Base-by-base conservation (phyloP, 2,797 vertebrate species). In the Prionace glauca region DNA sequence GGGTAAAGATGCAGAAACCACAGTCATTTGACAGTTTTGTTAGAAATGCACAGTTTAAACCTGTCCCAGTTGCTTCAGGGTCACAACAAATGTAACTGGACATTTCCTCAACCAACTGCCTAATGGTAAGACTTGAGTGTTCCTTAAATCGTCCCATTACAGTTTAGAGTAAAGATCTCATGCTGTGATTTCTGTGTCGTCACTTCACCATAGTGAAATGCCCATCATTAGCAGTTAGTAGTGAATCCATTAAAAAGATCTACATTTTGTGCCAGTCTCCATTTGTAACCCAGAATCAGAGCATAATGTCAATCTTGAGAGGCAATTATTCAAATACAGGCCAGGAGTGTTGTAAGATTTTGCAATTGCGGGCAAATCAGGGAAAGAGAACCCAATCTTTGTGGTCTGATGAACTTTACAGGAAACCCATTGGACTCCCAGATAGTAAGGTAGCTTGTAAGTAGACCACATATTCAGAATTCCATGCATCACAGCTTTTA, bases 1-100 rank as follows among this genome's bases (percentile, higher is more conserved):
- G 32, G 36, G 92, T 50, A 94, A 94, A 50, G 62, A 45, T 94
- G 92, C 67, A 45, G 65, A 94, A 45, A 71, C 92, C 36, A 94
- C 92, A 94, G 65, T 9, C 92, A 71, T 94, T 69, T 71, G 65
- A 94, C 36, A 45, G 22, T 41, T 94, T 36, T 41, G 36, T 94
- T 94, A 45, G 91, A 94, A 94, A 94, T 94, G 92, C 62, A 71
- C 45, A 94, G 36, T 4, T 93, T 8, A 2, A 93, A 69, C 36
- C 11, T 69, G 62, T 24, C 60, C 65, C 62, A 93, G 91, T 88
- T 41, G 65, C 92, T 41, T 50, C 41, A n/a, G 12, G 92, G 16
- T 45, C 36, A 26, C 36, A 94, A 56, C 50, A 36, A 11, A 36
- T 20, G 26, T 20, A 16, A 69, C 50, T 56, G 50, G 3, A 4